Evolutionary conservation across 2,888 invertebrate genomes (phyloP).

Genomic region (Artemia sp.): DNA sequence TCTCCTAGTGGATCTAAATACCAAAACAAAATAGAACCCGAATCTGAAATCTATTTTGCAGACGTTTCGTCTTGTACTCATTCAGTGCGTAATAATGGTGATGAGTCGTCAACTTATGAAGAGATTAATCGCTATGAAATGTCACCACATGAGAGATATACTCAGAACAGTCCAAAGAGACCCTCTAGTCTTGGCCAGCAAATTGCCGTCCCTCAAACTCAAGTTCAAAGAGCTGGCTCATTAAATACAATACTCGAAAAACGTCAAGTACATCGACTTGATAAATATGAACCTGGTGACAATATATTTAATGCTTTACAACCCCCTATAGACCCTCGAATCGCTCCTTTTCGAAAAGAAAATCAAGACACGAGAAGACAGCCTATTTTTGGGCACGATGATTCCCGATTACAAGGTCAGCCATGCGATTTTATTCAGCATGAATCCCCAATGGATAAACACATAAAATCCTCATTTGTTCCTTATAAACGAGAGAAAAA

Average conservation of each 20-base stretch:
- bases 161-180: conserved; percentile 8
- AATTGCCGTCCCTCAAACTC: conserved; percentile 13
- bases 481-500: conserved; percentile 5
- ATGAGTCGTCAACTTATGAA: conserved; percentile 41
- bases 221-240: conserved; percentile 5
- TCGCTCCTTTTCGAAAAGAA: not conserved
- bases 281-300: not conserved
- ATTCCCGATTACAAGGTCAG: not conserved
- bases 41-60: conserved; percentile 68
- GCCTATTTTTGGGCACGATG: not conserved
- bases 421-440: conserved; percentile 1
- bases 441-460: conserved; percentile 1
- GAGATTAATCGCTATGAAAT: conserved; percentile 28
- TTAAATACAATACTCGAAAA: conserved; percentile 14
- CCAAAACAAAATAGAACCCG: conserved; percentile 34
- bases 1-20: conserved; percentile 5
- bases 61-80: conserved; percentile 60
- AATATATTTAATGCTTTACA: not conserved
- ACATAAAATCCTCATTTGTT: conserved; percentile 7
- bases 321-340: not conserved
- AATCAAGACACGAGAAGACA: not conserved
- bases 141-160: conserved; percentile 1
- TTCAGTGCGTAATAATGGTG: conserved; percentile 42
- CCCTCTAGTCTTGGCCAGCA: conserved; percentile 15
- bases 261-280: not conserved